phyloP scores from a whole-genome alignment of 2,888 invertebrate genomes.

The Sipha maydis region DNA sequence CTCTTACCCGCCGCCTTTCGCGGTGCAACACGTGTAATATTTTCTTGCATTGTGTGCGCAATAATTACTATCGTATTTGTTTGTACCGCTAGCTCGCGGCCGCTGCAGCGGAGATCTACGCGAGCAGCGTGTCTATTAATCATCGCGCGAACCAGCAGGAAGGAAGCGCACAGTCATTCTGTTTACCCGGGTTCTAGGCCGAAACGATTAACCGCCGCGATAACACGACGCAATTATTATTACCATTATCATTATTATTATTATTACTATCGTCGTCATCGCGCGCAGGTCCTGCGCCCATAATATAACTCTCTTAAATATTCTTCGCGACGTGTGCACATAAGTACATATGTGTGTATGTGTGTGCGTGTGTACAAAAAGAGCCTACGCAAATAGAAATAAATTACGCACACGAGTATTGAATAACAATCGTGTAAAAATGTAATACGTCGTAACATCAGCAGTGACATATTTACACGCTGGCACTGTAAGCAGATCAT shows the following conservation, averaged over 20 bases:
- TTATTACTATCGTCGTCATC: not conserved
- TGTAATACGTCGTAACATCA: too few species aligned
- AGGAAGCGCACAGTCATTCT: slow-evolving; percentile 47
- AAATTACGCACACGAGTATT: too few species aligned
- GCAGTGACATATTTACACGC: too few species aligned
- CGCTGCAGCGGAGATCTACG: not conserved
- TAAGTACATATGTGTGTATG: not conserved
- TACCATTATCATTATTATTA: not conserved
- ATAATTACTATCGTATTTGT: not conserved
- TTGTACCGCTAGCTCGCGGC: not conserved
- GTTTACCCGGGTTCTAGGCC: slow-evolving; percentile 57
- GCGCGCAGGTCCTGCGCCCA: not conserved
- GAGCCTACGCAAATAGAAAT: too few species aligned
- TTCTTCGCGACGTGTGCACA: not conserved
- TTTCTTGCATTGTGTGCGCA: not conserved
- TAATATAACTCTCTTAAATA: not conserved
- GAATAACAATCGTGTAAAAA: too few species aligned
- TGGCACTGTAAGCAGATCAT: too few species aligned
- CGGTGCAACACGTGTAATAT: not conserved
- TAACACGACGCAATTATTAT: slow-evolving; percentile 17
- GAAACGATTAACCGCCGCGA: slow-evolving; percentile 40
- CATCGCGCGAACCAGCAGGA: slow-evolving; percentile 13
- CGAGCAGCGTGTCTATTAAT: not conserved
- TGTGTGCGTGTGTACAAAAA: too few species aligned
- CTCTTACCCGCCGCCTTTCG: not conserved